Evolutionary conservation across 2,888 invertebrate genomes (phyloP).

Genomic region (Acronicta alni): DNA sequence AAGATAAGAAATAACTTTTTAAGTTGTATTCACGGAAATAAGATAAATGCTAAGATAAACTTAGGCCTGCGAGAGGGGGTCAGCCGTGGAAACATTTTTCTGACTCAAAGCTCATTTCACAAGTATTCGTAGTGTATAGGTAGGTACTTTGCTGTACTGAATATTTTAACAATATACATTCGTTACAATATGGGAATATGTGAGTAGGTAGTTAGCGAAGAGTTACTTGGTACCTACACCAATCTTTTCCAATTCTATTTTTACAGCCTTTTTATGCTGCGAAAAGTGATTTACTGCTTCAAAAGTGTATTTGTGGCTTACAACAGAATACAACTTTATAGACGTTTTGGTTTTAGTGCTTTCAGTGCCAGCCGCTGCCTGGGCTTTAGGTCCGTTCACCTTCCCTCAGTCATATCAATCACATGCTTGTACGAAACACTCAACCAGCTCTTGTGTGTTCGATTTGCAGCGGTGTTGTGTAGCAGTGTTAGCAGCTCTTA

Average conservation of each 20-base stretch:
- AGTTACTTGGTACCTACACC: conserved; percentile 44
- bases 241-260: conserved; percentile 71
- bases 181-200: conserved; percentile 27
- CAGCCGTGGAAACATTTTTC: conserved; percentile 71
- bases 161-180: not conserved
- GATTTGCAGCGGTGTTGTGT: conserved; percentile 36
- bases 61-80: conserved; percentile 62
- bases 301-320: conserved; percentile 73
- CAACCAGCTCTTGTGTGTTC: conserved; percentile 52
- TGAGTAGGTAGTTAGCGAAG: conserved; percentile 23
- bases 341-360: conserved; percentile 73
- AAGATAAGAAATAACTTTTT: conserved; percentile 74
- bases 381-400: conserved; percentile 71
- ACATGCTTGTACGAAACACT: conserved; percentile 56
- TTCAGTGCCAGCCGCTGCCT: conserved; percentile 72
- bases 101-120: conserved; percentile 49
- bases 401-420: conserved; percentile 68
- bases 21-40: conserved; percentile 81
- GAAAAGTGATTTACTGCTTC: conserved; percentile 73
- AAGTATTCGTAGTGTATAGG: conserved; percentile 29
- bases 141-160: conserved; percentile 5
- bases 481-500: conserved; percentile 38
- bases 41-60: conserved; percentile 83
- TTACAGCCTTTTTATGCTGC: conserved; percentile 70
- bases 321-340: conserved; percentile 75